Percentiles rank a stretch among this genome's conserved stretches.
Conservation (phyloP, 2,113 vertebrate genomes). For the Typhlomys cinereus region DNA sequence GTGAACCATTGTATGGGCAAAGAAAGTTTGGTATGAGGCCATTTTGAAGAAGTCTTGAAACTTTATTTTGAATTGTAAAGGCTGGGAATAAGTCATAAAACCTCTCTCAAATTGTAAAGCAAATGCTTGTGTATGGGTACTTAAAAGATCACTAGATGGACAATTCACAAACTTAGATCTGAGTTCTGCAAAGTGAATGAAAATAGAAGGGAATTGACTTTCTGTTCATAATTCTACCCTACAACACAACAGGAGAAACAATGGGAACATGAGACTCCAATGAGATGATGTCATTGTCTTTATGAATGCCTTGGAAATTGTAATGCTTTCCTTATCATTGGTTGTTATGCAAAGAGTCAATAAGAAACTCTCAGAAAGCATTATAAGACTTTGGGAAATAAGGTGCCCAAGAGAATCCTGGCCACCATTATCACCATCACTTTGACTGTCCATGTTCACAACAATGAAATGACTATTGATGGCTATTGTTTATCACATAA, state of each 20-base stretch:
- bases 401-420: neutral
- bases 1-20: rapidly evolving
- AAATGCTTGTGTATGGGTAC: neutral
- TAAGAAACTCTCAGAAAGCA: neutral
- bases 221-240: neutral
- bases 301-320: neutral
- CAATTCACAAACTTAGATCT: neutral
- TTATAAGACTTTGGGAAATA: constrained; percentile 12
- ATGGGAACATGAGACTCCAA: neutral
- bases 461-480: neutral
- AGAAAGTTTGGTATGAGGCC: neutral
- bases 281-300: neutral
- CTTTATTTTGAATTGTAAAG: neutral
- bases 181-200: neutral
- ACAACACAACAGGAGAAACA: neutral
- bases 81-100: neutral
- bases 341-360: neutral
- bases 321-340: neutral
- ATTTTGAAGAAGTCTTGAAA: neutral
- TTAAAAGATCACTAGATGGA: neutral
- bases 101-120: neutral
- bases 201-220: constrained; percentile 6
- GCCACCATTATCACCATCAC: neutral
- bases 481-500: too few relatives aligned
- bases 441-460: neutral